Conservation (phyloP, 2,113 vertebrate genomes). For the Gila orcuttii region DNA sequence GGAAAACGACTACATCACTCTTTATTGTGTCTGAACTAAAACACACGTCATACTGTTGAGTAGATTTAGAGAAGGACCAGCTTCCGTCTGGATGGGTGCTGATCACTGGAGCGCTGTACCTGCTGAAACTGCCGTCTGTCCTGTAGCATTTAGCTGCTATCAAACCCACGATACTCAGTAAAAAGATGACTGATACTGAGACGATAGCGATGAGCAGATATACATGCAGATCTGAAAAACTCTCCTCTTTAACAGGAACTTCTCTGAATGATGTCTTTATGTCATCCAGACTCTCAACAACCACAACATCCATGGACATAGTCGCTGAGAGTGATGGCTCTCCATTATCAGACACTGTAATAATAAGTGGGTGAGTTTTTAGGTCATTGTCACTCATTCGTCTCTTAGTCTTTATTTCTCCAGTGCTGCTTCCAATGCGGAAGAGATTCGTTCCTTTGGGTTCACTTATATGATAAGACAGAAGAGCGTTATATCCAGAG, state of each 20-base stretch:
- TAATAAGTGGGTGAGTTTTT: constrained; percentile 47
- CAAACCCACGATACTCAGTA: constrained; percentile 47
- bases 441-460: constrained; percentile 52
- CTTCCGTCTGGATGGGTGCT: constrained; percentile 58
- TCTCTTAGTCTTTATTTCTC: constrained; percentile 53
- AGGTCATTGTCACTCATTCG: constrained; percentile 53
- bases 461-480: constrained; percentile 54
- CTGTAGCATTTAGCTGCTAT: constrained; percentile 49
- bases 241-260: constrained; percentile 26
- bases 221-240: constrained; percentile 44
- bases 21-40: constrained; percentile 56
- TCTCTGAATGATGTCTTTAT: constrained; percentile 36
- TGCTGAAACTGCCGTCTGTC: constrained; percentile 42
- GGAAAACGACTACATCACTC: constrained; percentile 56
- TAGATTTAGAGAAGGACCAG: constrained; percentile 57
- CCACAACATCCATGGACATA: constrained; percentile 46
- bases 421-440: constrained; percentile 45
- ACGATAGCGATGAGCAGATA: constrained; percentile 52
- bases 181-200: constrained; percentile 48
- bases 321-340: constrained; percentile 47
- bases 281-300: constrained; percentile 35
- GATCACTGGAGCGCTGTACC: constrained; percentile 53
- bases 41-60: constrained; percentile 57
- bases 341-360: constrained; percentile 53
- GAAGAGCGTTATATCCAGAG: constrained; percentile 57